Conservation (phyloP, 2,113 vertebrate species). For the Colinus virginianus region DNA sequence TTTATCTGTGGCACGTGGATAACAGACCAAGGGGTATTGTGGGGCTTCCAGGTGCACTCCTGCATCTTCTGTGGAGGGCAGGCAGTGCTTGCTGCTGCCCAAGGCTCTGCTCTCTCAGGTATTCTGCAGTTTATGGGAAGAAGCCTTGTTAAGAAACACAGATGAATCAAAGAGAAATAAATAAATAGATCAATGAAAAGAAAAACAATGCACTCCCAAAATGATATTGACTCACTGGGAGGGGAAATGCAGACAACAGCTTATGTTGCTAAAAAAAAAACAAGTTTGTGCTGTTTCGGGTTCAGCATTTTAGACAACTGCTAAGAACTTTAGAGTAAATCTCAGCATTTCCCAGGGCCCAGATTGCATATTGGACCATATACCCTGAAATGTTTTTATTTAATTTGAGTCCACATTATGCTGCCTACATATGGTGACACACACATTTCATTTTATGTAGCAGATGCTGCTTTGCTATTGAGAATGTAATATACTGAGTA, state of each 20-base stretch:
- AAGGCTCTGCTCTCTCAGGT: background rate
- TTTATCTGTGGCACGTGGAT: accelerated
- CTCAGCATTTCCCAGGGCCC: slow-evolving; percentile 43
- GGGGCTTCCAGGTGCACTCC: background rate
- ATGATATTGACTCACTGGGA: background rate
- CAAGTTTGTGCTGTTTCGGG: background rate
- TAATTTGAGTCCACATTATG: slow-evolving; percentile 58
- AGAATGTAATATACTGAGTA: slow-evolving; percentile 30
- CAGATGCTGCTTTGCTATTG: slow-evolving; percentile 72
- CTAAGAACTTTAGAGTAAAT: slow-evolving; percentile 4
- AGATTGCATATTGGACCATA: slow-evolving; percentile 61
- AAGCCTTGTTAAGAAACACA: background rate
- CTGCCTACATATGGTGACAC: slow-evolving; percentile 68
- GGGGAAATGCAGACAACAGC: background rate
- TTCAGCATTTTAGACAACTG: slow-evolving; percentile 29
- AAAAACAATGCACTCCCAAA: background rate
- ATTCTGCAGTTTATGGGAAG: background rate
- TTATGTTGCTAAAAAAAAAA: background rate
- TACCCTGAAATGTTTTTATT: slow-evolving; percentile 60
- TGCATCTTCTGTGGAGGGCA: background rate
- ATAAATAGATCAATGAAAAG: background rate
- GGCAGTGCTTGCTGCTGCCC: background rate
- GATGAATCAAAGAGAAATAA: background rate
- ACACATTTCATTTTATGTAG: slow-evolving; percentile 56
- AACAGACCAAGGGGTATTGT: background rate